A percentile compares a stretch with the other conserved stretches of the same genome.
Conservation (phyloP, 2,113 vertebrate species). For the Tor tambroides region DNA sequence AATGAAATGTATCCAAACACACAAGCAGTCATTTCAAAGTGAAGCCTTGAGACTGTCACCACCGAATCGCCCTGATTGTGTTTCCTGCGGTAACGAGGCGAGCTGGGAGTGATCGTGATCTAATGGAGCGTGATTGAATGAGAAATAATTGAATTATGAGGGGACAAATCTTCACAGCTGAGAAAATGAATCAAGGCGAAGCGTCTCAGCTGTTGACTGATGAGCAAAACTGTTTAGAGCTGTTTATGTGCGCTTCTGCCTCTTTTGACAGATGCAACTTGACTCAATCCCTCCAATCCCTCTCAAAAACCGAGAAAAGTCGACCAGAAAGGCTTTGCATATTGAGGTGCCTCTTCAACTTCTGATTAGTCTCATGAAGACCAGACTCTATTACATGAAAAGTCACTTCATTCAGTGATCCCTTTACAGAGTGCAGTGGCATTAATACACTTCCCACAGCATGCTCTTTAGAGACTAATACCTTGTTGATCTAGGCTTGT, state of each 20-base stretch:
- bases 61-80: conserved; percentile 37
- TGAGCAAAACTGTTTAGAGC: conserved; percentile 49
- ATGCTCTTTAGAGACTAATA: conserved; percentile 37
- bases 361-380: conserved; percentile 48
- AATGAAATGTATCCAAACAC: conserved; percentile 39
- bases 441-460: conserved; percentile 28
- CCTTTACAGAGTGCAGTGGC: conserved; percentile 41
- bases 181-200: conserved; percentile 42
- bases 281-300: conserved; percentile 40
- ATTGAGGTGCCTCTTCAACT: conserved; percentile 34
- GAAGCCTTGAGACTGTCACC: conserved; percentile 38
- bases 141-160: conserved; percentile 62
- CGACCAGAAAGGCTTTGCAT: conserved; percentile 34
- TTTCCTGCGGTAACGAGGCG: conserved; percentile 50
- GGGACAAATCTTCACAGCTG: conserved; percentile 52
- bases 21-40: conserved; percentile 34
- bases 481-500: conserved; percentile 41
- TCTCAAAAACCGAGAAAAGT: conserved; percentile 34
- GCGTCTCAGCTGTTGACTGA: conserved; percentile 52
- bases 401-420: conserved; percentile 39
- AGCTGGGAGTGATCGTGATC: conserved; percentile 53
- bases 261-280: conserved; percentile 54
- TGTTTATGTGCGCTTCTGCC: conserved; percentile 30
- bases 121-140: conserved; percentile 58
- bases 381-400: conserved; percentile 39